Evolutionary conservation across 2,797 vertebrate genomes (phyloP).

Genomic region (Poeciliopsis gracilis): DNA sequence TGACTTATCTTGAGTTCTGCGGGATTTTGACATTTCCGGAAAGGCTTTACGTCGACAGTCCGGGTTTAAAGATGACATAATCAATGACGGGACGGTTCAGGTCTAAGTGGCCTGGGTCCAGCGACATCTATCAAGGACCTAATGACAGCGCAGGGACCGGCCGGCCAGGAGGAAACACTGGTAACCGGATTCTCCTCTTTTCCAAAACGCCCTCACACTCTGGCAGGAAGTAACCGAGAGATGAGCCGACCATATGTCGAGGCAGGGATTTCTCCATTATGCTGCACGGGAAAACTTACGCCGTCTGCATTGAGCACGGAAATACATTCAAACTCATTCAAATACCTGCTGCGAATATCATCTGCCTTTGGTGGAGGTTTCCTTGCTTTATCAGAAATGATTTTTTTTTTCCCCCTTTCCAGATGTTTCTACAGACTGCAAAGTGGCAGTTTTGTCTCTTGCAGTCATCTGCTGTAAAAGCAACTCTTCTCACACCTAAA

Average conservation of each 20-base stretch:
- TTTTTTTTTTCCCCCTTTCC: background rate
- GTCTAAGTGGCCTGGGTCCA: conserved; percentile 36
- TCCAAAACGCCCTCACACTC: conserved; percentile 39
- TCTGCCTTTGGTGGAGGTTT: background rate
- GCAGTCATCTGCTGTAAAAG: background rate
- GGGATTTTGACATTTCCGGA: background rate
- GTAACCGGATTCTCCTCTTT: conserved; percentile 19
- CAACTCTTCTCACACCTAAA: background rate
- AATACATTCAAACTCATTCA: background rate
- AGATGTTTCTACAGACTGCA: background rate
- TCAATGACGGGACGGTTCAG: conserved; percentile 33
- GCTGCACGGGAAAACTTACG: background rate
- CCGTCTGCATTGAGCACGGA: conserved; percentile 3
- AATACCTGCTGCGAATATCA: background rate
- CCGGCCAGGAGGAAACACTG: conserved; percentile 47
- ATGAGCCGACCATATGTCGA: conserved; percentile 23
- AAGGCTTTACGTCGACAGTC: background rate
- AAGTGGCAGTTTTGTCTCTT: background rate
- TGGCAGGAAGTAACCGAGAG: conserved; percentile 28
- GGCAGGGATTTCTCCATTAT: conserved; percentile 1
- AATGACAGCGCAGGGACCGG: conserved; percentile 44
- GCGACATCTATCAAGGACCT: conserved; percentile 52
- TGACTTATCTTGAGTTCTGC: background rate
- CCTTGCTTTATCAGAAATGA: background rate
- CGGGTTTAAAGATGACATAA: conserved; percentile 39